Evolutionary conservation across 2,797 vertebrate species (phyloP).

Genomic region (Pristis pectinata): DNA sequence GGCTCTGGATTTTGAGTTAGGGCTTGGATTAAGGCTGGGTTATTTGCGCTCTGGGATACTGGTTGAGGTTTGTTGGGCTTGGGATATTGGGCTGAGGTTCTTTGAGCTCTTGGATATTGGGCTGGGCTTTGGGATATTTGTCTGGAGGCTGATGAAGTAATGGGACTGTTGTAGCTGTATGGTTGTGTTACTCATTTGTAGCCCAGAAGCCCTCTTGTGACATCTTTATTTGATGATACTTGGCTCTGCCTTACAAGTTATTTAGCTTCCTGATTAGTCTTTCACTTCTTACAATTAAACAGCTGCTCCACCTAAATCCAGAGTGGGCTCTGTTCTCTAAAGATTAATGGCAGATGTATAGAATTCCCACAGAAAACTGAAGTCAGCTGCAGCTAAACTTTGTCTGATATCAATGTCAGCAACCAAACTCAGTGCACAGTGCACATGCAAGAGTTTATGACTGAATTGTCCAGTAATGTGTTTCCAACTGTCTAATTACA

Average conservation of each 20-base stretch:
- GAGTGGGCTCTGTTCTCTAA: background rate
- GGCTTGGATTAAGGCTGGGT: too few species aligned
- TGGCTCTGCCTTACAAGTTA: background rate
- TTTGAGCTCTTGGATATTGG: too few species aligned
- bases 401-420: background rate
- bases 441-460: background rate
- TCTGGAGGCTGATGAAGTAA: too few species aligned
- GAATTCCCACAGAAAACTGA: background rate
- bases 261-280: background rate
- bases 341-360: background rate
- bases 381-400: background rate
- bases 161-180: too few species aligned
- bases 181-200: too few species aligned
- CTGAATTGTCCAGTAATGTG: background rate
- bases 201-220: background rate
- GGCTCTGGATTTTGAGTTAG: too few species aligned
- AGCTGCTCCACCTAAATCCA: background rate
- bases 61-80: too few species aligned
- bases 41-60: too few species aligned
- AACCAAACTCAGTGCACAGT: background rate
- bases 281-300: constrained; percentile 7
- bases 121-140: too few species aligned
- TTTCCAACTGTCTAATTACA: background rate
- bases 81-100: too few species aligned
- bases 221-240: background rate